Evolutionary conservation across 2,888 invertebrate species (phyloP).

Genomic region (Apotomis capreana): DNA sequence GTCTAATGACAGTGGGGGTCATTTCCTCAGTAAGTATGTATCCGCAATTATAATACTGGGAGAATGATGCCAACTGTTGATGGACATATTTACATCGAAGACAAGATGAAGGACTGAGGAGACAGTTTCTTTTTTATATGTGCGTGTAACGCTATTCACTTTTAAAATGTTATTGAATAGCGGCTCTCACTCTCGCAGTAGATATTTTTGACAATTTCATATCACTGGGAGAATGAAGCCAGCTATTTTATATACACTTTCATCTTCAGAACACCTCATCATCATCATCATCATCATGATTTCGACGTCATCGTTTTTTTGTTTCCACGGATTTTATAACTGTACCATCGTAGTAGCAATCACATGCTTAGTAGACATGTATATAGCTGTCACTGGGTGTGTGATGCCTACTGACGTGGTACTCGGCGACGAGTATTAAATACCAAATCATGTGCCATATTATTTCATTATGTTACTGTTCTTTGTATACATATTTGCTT

Average conservation of each 20-base stretch:
- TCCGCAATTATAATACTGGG: slow-evolving; percentile 42
- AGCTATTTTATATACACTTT: neutral
- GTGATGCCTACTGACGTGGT: slow-evolving; percentile 45
- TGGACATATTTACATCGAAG: slow-evolving; percentile 2
- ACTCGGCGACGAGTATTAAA: slow-evolving; percentile 13
- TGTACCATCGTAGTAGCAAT: slow-evolving; percentile 30
- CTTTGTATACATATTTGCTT: too few species aligned
- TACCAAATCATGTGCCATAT: neutral
- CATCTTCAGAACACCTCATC: too few species aligned
- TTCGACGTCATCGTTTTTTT: neutral
- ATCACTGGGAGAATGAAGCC: neutral
- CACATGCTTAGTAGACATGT: slow-evolving; percentile 48
- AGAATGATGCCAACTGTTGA: slow-evolving; percentile 43
- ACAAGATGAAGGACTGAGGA: neutral
- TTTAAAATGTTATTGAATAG: too few species aligned
- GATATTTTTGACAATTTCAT: neutral
- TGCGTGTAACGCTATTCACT: too few species aligned
- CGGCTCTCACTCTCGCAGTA: neutral
- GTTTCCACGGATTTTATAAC: neutral
- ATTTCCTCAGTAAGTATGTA: slow-evolving; percentile 44
- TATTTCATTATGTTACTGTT: too few species aligned
- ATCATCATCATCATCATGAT: too few species aligned
- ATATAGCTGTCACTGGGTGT: slow-evolving; percentile 53
- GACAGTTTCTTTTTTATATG: neutral
- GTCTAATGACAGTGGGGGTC: slow-evolving; percentile 34